Conservation (phyloP, 37 sponge, comb jelly and placozoan species). For the Oopsacas minuta region DNA sequence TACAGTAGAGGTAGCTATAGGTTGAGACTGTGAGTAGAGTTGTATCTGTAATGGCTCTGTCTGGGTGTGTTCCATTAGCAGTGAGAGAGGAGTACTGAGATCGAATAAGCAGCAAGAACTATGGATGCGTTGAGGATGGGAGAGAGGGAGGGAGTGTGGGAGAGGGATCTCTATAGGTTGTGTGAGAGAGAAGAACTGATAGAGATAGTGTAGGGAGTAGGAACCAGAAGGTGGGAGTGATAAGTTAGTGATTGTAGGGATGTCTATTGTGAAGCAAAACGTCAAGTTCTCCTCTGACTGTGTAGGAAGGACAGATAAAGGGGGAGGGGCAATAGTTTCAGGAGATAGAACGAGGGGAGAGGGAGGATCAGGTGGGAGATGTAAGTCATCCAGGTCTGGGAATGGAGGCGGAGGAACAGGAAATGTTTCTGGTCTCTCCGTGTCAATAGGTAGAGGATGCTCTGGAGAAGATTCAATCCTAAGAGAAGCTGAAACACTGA, state of each 20-base stretch:
- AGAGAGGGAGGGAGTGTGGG: background rate
- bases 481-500: background rate
- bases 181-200: background rate
- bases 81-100: background rate
- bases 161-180: background rate
- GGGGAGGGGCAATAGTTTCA: background rate
- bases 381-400: background rate
- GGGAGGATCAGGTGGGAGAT: background rate
- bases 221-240: background rate
- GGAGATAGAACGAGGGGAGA: background rate
- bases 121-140: background rate
- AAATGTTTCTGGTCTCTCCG: background rate
- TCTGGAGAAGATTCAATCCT: background rate
- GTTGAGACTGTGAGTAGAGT: background rate
- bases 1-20: background rate
- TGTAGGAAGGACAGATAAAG: background rate
- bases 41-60: background rate
- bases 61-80: conserved; percentile 22
- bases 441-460: background rate
- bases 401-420: background rate
- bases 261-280: conserved; percentile 26
- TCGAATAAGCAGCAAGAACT: background rate
- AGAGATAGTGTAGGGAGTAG: conserved; percentile 21
- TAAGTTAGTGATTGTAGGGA: conserved; percentile 20
- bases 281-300: background rate